phyloP scores from a whole-genome alignment of 2,888 invertebrate genomes.

The Drosophila maculinotata region DNA sequence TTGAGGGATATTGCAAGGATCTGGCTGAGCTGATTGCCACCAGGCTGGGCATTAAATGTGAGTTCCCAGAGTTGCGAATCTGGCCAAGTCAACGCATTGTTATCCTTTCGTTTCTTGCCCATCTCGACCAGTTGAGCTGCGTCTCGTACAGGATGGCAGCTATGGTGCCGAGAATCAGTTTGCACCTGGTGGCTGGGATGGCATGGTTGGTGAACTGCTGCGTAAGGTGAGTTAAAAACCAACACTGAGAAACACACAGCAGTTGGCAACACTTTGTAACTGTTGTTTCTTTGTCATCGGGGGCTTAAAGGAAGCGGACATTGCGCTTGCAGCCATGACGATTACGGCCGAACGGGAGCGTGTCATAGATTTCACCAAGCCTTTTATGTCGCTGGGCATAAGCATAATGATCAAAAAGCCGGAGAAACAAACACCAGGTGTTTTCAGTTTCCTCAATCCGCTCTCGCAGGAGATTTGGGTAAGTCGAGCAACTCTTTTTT shows the following conservation, averaged over 20 bases:
- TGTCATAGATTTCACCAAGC: constrained; percentile 98
- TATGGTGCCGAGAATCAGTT: constrained; percentile 92
- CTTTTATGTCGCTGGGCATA: constrained; percentile 98
- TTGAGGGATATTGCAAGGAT: constrained; percentile 97
- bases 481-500: constrained; percentile 80
- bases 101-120: constrained; percentile 7
- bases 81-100: not conserved
- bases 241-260: constrained; percentile 9
- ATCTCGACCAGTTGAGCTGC: constrained; percentile 92
- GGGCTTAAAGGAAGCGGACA: constrained; percentile 93
- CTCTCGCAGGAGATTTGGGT: constrained; percentile 99
- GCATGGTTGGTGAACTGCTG: constrained; percentile 94
- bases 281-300: constrained; percentile 19
- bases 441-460: constrained; percentile 99
- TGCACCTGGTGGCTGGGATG: constrained; percentile 93
- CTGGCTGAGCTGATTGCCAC: constrained; percentile 92
- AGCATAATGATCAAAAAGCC: constrained; percentile 98
- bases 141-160: constrained; percentile 93
- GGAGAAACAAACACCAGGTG: constrained; percentile 95
- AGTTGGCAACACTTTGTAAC: constrained; percentile 24
- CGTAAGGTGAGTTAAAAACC: constrained; percentile 91
- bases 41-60: constrained; percentile 93
- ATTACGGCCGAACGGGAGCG: constrained; percentile 96
- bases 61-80: constrained; percentile 82
- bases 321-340: constrained; percentile 97